These are phyloP conservation scores for Camponotus pennsylvanicus DNA, from an alignment of 1,140 invertebrate genomes.

Conservation along the genomic window DNA sequence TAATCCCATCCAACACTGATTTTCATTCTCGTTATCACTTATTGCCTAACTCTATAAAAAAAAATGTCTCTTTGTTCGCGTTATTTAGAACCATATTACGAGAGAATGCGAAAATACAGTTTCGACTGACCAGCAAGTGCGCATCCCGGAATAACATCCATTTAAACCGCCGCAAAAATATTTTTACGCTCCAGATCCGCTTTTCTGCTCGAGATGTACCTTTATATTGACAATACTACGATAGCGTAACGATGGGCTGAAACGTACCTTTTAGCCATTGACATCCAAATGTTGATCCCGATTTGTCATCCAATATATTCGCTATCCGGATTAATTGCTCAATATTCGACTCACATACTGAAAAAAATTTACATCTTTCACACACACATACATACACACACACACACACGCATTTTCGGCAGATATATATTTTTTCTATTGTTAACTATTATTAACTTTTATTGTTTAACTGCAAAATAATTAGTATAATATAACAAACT, in stretches of 20 bases:
- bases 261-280: slow-evolving; percentile 30
- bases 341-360: background rate
- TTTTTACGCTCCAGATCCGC: slow-evolving; percentile 52
- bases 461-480: slow-evolving; percentile 8
- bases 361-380: too few relatives aligned
- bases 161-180: slow-evolving; percentile 51
- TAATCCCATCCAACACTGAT: background rate
- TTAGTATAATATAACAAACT: background rate
- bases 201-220: slow-evolving; percentile 47
- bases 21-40: slow-evolving; percentile 24
- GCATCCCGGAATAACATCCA: slow-evolving; percentile 24
- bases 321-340: slow-evolving; percentile 33
- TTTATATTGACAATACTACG: slow-evolving; percentile 42
- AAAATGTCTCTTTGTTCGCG: slow-evolving; percentile 12
- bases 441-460: too few relatives aligned
- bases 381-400: too few relatives aligned
- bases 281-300: slow-evolving; percentile 42
- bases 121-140: background rate
- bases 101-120: background rate
- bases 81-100: background rate
- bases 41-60: slow-evolving; percentile 15
- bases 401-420: slow-evolving; percentile 5
- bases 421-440: slow-evolving; percentile 23
- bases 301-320: slow-evolving; percentile 40
- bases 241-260: slow-evolving; percentile 32